Percentiles rank a stretch among this genome's conserved stretches.
These are phyloP conservation scores for Elymnias hypermnestra DNA, from an alignment of 1,140 invertebrate genomes.

Conservation along the genomic window DNA sequence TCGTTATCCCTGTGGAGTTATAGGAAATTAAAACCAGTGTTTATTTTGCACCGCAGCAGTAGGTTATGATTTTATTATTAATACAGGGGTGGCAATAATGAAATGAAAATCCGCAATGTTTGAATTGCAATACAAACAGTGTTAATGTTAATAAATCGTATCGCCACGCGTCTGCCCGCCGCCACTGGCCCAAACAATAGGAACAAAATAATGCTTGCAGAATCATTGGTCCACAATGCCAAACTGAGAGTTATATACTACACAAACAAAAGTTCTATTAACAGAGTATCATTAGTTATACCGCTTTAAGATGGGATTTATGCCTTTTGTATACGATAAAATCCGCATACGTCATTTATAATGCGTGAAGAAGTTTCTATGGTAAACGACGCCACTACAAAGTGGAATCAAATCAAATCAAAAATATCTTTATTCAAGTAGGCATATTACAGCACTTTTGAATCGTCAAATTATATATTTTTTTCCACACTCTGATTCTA, in stretches of 20 bases:
- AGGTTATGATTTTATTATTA: slow-evolving; percentile 14
- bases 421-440: no score
- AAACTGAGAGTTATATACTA: not conserved
- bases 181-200: not conserved
- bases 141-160: slow-evolving; percentile 8
- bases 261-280: slow-evolving; percentile 5
- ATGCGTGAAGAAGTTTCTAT: no score
- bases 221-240: slow-evolving; percentile 5
- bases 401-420: no score
- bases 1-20: no score
- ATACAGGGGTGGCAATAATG: slow-evolving; percentile 27
- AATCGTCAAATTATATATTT: no score
- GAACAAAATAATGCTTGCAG: slow-evolving; percentile 6
- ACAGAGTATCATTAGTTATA: slow-evolving; percentile 1
- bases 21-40: no score
- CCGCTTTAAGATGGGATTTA: not conserved
- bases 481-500: no score
- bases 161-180: slow-evolving; percentile 1
- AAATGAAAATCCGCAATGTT: slow-evolving; percentile 43
- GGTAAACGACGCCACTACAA: no score
- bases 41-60: no score
- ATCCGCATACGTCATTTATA: no score
- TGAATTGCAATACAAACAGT: slow-evolving; percentile 29
- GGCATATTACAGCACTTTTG: no score
- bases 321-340: not conserved